These are phyloP conservation scores for Ellobius talpinus DNA, from an alignment of 2,113 vertebrate species.

Conservation along the genomic window DNA sequence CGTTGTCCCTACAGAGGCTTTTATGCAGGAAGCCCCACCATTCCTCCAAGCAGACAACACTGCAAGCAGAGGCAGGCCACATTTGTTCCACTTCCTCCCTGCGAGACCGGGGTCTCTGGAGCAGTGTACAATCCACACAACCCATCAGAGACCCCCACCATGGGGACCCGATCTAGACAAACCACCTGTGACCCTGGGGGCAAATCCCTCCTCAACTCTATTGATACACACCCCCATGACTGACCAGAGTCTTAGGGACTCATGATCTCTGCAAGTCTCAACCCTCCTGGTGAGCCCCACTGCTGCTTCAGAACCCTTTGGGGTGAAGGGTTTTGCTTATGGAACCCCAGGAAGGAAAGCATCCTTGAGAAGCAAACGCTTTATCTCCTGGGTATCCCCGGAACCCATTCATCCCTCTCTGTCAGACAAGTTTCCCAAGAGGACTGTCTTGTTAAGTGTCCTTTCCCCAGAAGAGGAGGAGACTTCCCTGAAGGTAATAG, in stretches of 20 bases:
- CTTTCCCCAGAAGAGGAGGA: not conserved
- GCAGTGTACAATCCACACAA: not conserved
- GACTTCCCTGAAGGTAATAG: not conserved
- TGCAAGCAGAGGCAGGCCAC: not conserved
- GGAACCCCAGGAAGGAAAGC: not conserved
- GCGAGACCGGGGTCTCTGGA: not conserved
- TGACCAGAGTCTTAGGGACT: accelerated
- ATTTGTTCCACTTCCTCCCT: no score
- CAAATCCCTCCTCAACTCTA: not conserved
- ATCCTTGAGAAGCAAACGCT: accelerated
- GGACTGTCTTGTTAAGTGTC: not conserved
- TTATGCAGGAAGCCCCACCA: not conserved
- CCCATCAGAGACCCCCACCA: not conserved
- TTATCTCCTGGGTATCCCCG: not conserved
- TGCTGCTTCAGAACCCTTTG: not conserved
- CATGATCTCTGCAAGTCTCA: not conserved
- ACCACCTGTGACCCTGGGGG: no score
- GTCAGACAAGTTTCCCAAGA: not conserved
- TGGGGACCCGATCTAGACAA: not conserved
- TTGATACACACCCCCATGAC: not conserved
- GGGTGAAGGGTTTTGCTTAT: not conserved
- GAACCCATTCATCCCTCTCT: accelerated
- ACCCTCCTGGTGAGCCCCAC: not conserved
- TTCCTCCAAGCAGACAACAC: not conserved
- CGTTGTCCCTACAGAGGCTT: not conserved